These are phyloP conservation scores for Conops quadrifasciatus DNA, from an alignment of 2,888 invertebrate species.

Conservation along the genomic window DNA sequence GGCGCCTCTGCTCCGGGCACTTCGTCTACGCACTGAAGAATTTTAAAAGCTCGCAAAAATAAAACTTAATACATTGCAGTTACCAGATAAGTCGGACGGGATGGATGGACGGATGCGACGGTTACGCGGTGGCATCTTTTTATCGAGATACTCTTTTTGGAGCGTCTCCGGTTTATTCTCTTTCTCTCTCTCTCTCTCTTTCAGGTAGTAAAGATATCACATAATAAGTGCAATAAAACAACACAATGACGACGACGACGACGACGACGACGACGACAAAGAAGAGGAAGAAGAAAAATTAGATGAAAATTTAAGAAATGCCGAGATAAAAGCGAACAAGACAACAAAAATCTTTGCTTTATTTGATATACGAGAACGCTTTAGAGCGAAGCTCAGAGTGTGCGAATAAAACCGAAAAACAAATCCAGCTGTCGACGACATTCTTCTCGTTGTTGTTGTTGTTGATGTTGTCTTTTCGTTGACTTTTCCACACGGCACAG, in stretches of 20 bases:
- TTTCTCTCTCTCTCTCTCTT: no score
- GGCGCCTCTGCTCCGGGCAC: conserved; percentile 2
- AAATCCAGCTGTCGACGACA: conserved; percentile 31
- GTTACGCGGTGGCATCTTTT: no score
- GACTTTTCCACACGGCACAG: conserved; percentile 18
- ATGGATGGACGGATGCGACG: no score
- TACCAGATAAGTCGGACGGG: no score
- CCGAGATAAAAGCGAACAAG: not conserved
- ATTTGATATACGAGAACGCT: not conserved
- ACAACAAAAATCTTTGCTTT: not conserved
- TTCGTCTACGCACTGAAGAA: conserved; percentile 22
- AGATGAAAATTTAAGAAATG: conserved; percentile 9
- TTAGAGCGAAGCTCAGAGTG: conserved; percentile 2
- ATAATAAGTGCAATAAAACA: no score
- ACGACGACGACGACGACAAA: not conserved
- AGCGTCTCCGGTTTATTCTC: no score
- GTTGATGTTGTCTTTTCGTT: not conserved
- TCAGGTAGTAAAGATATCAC: no score
- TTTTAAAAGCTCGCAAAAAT: conserved; percentile 24
- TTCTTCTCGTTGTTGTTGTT: conserved; percentile 3
- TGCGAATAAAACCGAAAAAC: conserved; percentile 14
- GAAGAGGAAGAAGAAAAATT: not conserved
- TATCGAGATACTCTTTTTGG: no score
- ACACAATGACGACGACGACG: not conserved
- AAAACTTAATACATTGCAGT: not conserved